Percentiles rank a stretch among this genome's conserved stretches.
phyloP scores from a whole-genome alignment of 2,113 vertebrate genomes.

The Tetrao urogallus region DNA sequence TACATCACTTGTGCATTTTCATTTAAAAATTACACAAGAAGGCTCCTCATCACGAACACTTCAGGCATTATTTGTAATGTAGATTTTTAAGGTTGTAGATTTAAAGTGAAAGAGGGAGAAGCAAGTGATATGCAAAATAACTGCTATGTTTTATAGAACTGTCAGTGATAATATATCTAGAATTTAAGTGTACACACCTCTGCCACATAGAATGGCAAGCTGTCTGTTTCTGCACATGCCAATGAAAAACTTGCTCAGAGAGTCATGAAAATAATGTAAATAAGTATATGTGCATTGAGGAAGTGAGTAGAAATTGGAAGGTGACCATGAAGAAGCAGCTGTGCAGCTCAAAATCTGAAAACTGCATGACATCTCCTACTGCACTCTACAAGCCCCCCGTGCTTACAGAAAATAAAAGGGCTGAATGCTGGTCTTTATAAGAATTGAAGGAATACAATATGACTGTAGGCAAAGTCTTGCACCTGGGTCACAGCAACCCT shows the following conservation, averaged over 20 bases:
- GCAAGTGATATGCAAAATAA: neutral
- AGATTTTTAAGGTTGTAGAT: neutral
- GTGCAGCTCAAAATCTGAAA: neutral
- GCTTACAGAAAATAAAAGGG: neutral
- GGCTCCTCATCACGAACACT: neutral
- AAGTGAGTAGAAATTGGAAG: neutral
- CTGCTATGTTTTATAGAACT: neutral
- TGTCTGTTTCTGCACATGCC: neutral
- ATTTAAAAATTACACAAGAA: neutral
- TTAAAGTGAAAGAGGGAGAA: neutral
- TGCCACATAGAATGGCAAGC: neutral
- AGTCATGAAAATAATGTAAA: neutral
- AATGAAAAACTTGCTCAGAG: neutral
- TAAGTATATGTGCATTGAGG: neutral
- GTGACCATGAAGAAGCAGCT: neutral
- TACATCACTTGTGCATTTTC: neutral
- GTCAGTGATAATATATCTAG: neutral
- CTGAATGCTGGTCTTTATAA: neutral
- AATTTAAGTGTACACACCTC: neutral
- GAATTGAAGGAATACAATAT: neutral
- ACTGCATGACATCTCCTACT: accelerated
- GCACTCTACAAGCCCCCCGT: neutral
- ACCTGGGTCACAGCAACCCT: too few relatives aligned
- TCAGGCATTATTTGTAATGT: neutral
- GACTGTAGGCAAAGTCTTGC: neutral